Percentiles rank a stretch among this genome's conserved stretches.
These are phyloP conservation scores for Drosophila merina DNA, from an alignment of 2,888 invertebrate species.

Conservation along the genomic window DNA sequence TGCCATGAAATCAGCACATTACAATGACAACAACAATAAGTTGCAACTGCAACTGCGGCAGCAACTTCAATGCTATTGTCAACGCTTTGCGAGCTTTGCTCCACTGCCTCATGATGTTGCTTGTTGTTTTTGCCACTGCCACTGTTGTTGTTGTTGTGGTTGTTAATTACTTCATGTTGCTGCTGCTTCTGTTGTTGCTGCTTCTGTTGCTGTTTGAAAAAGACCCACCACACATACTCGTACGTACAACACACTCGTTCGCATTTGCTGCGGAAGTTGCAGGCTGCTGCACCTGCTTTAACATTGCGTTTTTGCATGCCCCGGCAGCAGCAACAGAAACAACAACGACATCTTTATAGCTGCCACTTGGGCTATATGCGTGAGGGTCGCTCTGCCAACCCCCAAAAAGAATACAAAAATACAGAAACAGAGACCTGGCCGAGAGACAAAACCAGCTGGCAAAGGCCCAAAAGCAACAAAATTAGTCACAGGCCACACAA, in stretches of 20 bases:
- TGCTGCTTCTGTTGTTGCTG: constrained; percentile 51
- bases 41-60: constrained; percentile 33
- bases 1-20: constrained; percentile 63
- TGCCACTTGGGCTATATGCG: constrained; percentile 57
- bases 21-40: constrained; percentile 52
- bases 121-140: constrained; percentile 18
- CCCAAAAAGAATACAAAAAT: constrained; percentile 44
- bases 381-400: constrained; percentile 59
- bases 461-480: constrained; percentile 12
- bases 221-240: constrained; percentile 47
- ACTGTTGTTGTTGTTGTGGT: constrained; percentile 58
- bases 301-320: constrained; percentile 70
- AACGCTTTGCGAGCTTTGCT: constrained; percentile 65
- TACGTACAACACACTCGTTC: constrained; percentile 22
- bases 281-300: constrained; percentile 69
- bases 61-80: constrained; percentile 72
- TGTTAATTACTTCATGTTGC: constrained; percentile 78
- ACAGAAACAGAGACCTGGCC: constrained; percentile 23
- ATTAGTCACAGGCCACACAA: constrained; percentile 9
- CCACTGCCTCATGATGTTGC: constrained; percentile 57
- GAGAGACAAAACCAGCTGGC: constrained; percentile 33
- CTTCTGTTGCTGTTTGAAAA: constrained; percentile 51
- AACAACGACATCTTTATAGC: constrained; percentile 73
- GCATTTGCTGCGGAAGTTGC: constrained; percentile 74
- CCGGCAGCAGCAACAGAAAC: constrained; percentile 34